A percentile compares a stretch with the other conserved stretches of the same genome.
These are phyloP conservation scores for Dicranocentrus wangi DNA, from an alignment of 2,888 invertebrate species.

Conservation along the genomic window DNA sequence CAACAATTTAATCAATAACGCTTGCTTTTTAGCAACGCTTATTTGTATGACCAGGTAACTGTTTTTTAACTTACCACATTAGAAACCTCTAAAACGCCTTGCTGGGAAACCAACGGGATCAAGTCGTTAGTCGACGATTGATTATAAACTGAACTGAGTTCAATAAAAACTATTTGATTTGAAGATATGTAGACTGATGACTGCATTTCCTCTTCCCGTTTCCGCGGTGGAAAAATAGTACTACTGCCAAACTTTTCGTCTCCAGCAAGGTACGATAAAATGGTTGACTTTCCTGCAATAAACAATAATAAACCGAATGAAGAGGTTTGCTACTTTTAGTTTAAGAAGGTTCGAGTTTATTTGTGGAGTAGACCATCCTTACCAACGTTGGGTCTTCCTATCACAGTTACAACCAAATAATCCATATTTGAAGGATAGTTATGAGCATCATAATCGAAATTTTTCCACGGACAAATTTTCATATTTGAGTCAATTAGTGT, in stretches of 20 bases:
- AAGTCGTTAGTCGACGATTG: slow-evolving; percentile 68
- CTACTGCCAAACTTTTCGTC: slow-evolving; percentile 54
- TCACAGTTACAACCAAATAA: slow-evolving; percentile 70
- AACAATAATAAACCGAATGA: neutral
- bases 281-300: slow-evolving; percentile 67
- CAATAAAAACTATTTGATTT: slow-evolving; percentile 69
- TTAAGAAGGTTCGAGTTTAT: neutral
- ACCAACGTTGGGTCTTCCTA: slow-evolving; percentile 67
- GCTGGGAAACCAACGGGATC: slow-evolving; percentile 57
- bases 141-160: slow-evolving; percentile 70
- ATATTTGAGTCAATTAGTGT: slow-evolving; percentile 65
- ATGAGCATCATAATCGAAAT: slow-evolving; percentile 52
- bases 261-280: slow-evolving; percentile 67
- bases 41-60: neutral
- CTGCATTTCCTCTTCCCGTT: slow-evolving; percentile 61
- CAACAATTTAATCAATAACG: neutral
- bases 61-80: slow-evolving; percentile 54
- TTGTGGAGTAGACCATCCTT: neutral
- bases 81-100: slow-evolving; percentile 67
- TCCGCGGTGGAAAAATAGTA: slow-evolving; percentile 61
- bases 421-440: slow-evolving; percentile 57
- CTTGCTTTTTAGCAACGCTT: neutral
- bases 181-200: slow-evolving; percentile 65
- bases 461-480: slow-evolving; percentile 55
- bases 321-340: neutral